Conservation (phyloP, 2,113 vertebrate genomes). For the Melozone crissalis region DNA sequence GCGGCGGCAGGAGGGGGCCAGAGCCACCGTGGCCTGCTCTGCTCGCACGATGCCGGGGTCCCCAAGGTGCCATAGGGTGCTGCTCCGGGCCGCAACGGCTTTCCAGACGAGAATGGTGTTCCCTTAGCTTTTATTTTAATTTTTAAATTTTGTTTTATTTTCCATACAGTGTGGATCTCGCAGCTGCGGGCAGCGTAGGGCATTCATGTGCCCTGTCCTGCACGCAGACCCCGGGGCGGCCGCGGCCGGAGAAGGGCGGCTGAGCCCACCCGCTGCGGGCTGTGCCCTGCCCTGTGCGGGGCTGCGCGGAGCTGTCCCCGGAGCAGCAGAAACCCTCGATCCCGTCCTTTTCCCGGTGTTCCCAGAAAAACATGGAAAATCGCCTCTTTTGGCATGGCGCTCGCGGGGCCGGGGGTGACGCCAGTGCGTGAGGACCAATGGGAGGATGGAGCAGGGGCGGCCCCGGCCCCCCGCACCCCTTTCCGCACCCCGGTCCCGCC, state of each 20-base stretch:
- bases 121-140: too few relatives aligned
- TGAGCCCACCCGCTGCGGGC: too few relatives aligned
- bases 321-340: not conserved
- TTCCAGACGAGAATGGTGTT: not conserved
- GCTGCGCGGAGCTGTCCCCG: not conserved
- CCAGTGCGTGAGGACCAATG: not conserved
- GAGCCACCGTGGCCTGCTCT: not conserved
- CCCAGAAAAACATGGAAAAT: not conserved
- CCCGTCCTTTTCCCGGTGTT: not conserved
- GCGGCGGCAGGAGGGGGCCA: not conserved
- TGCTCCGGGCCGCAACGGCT: not conserved
- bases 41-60: accelerated
- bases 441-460: not conserved
- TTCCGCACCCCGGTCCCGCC: not conserved
- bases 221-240: not conserved
- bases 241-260: not conserved
- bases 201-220: not conserved
- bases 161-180: not conserved
- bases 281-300: not conserved
- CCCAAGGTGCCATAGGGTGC: not conserved
- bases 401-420: not conserved
- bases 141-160: not conserved
- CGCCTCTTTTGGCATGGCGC: not conserved
- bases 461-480: not conserved
- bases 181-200: not conserved